A percentile compares a stretch with the other conserved stretches of the same genome.
Evolutionary conservation across 2,113 vertebrate genomes (phyloP).

Genomic region (Callocephalon fimbriatum): DNA sequence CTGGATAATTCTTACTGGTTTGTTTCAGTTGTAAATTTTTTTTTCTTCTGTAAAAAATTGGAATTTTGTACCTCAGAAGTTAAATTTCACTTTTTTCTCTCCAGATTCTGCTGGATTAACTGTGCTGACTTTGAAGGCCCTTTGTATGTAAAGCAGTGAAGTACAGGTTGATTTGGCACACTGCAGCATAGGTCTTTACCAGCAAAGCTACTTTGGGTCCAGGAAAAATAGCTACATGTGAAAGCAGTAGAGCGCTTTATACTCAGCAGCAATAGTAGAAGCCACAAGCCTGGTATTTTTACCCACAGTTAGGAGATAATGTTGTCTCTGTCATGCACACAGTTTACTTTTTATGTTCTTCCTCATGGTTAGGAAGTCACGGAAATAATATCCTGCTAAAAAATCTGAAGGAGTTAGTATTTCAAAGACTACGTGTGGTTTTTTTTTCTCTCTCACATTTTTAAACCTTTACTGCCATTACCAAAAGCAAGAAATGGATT

Average conservation of each 20-base stretch:
- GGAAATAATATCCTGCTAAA: neutral
- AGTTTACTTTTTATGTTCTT: neutral
- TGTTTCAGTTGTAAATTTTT: neutral
- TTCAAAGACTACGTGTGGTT: neutral
- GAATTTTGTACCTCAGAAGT: neutral
- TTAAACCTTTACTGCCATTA: neutral
- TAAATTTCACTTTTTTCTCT: neutral
- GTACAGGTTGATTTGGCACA: neutral
- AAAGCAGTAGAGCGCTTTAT: neutral
- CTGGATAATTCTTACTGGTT: neutral
- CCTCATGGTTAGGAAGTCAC: neutral
- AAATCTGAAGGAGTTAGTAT: neutral
- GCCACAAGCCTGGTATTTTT: neutral
- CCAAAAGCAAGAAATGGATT: neutral
- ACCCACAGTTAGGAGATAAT: neutral
- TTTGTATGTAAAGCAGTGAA: neutral
- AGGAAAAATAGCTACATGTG: neutral
- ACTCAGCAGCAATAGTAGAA: neutral
- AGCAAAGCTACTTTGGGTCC: neutral
- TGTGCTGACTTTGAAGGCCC: neutral
- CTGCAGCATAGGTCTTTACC: neutral
- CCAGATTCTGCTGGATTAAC: neutral
- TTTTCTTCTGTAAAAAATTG: neutral
- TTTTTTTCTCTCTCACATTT: neutral
- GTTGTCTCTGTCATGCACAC: neutral